phyloP scores from a whole-genome alignment of 2,797 vertebrate genomes.

The Coccyzus lansbergi region DNA sequence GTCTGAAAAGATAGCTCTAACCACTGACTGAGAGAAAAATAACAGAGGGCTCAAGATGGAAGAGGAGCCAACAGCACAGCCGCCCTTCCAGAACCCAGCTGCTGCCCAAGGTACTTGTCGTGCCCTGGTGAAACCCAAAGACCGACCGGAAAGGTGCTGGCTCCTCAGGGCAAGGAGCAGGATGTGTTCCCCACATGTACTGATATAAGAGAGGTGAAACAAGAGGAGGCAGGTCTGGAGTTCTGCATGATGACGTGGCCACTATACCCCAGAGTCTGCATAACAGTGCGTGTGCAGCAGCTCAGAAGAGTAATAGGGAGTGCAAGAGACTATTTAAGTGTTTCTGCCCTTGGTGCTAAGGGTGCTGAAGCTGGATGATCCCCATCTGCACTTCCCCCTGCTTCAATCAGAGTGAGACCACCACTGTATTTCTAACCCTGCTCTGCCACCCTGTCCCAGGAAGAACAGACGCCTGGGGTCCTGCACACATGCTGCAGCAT shows the following conservation, averaged over 20 bases:
- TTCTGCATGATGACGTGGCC: rapidly evolving
- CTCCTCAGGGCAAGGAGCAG: neutral
- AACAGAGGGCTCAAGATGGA: neutral
- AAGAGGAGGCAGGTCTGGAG: neutral
- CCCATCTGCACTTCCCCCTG: neutral
- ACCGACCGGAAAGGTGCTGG: neutral
- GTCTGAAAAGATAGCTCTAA: neutral
- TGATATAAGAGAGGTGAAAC: neutral
- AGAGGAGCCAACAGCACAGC: neutral
- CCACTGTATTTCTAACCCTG: neutral
- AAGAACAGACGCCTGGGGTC: neutral
- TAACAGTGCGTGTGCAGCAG: rapidly evolving
- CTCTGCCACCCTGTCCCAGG: neutral
- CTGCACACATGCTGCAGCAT: neutral
- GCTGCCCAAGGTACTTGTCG: neutral
- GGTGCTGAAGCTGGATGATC: neutral
- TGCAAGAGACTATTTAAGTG: neutral
- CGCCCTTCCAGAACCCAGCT: neutral
- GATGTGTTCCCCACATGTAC: neutral
- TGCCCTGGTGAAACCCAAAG: neutral
- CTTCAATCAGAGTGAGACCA: neutral
- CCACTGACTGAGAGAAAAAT: neutral
- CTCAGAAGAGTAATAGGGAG: neutral
- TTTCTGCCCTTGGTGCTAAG: neutral
- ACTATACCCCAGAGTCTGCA: neutral